These are phyloP conservation scores for Hydrolagus colliei DNA, from an alignment of 2,797 vertebrate genomes.

Conservation along the genomic window DNA sequence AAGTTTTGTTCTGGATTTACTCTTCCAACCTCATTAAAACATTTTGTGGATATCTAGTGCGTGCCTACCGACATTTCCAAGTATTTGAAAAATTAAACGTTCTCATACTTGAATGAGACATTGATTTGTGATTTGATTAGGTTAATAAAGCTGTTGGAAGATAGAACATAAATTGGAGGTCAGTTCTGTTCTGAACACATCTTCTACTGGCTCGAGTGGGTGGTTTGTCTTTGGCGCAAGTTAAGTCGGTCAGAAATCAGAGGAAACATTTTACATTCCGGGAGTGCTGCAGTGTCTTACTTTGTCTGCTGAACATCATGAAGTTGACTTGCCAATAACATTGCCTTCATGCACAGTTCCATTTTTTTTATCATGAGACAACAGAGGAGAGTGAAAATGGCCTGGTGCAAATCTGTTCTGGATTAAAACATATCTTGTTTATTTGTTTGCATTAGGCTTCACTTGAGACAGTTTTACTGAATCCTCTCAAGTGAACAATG, in stretches of 20 bases:
- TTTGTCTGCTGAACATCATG: background rate
- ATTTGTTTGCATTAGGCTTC: no score
- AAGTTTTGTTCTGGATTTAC: no score
- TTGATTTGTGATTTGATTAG: background rate
- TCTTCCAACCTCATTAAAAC: no score
- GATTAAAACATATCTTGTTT: no score
- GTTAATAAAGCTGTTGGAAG: background rate
- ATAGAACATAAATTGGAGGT: background rate
- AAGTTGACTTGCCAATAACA: background rate
- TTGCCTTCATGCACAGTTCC: background rate
- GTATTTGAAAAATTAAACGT: background rate
- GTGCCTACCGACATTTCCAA: background rate
- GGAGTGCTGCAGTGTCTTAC: background rate
- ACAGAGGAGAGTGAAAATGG: background rate
- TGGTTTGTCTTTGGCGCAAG: background rate
- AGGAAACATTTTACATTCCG: background rate
- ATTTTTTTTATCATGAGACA: background rate
- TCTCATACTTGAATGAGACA: background rate
- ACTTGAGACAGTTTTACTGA: no score
- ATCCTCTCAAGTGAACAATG: no score
- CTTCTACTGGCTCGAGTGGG: background rate
- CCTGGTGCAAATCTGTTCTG: slow-evolving; percentile 2
- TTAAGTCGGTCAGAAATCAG: background rate
- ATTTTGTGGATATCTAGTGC: no score
- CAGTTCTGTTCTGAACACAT: background rate